phyloP scores from a whole-genome alignment of 2,797 vertebrate genomes.

The Thripadectes ignobilis region DNA sequence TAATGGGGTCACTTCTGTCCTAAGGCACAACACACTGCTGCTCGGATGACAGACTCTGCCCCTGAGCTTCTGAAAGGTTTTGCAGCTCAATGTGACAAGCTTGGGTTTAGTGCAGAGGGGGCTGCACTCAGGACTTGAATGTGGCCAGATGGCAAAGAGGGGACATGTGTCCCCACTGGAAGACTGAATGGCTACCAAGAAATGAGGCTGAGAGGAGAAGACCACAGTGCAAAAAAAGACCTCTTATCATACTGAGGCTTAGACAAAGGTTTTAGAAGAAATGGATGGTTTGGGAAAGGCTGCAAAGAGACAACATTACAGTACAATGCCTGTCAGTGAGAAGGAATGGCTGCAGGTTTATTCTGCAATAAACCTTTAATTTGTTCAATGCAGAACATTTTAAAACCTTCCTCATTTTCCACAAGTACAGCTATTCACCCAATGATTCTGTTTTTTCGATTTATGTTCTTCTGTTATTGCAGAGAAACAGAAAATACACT shows the following conservation, averaged over 20 bases:
- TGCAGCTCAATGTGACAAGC: not conserved
- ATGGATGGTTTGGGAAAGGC: not conserved
- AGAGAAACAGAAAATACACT: not conserved
- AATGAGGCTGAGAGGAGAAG: not conserved
- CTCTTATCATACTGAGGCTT: not conserved
- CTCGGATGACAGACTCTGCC: not conserved
- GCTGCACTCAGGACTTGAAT: not conserved
- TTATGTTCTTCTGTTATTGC: not conserved
- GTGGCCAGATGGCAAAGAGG: slow-evolving; percentile 3
- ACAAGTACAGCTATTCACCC: not conserved
- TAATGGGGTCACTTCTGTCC: slow-evolving; percentile 62
- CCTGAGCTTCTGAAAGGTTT: slow-evolving; percentile 16
- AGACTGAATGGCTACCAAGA: not conserved
- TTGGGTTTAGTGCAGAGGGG: not conserved
- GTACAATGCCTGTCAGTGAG: not conserved
- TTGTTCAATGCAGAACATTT: not conserved
- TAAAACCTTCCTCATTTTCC: not conserved
- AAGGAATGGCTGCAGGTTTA: not conserved
- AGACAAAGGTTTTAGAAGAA: slow-evolving; percentile 2
- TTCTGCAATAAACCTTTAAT: not conserved
- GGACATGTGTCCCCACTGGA: not conserved
- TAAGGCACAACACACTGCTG: not conserved
- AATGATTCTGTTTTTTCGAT: not conserved
- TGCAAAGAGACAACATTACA: not conserved
- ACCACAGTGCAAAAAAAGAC: not conserved